Evolutionary conservation across 2,113 vertebrate genomes (phyloP), one percentile per base, ranked within the genome.

Genomic region (Mellivora capensis): DNA sequence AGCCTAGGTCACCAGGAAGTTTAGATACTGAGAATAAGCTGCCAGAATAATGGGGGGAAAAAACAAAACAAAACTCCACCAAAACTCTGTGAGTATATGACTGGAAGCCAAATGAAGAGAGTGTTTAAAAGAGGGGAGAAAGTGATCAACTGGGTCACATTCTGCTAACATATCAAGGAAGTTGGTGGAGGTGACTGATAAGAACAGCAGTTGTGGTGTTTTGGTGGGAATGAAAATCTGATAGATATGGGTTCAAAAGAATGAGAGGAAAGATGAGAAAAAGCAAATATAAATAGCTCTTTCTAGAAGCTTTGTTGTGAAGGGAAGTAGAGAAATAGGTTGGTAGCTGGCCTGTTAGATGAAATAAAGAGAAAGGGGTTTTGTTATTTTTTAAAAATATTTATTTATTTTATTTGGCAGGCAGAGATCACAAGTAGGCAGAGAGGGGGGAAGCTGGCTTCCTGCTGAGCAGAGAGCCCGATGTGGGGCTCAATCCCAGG

Each of bases 1-100:
- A 83, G 29, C 14, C 17, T 47, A 23, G 37, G 31, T 92, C 69
- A 92, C 44, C 52, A 27, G 29, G 54, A 77, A 54, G 39, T 87
- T 94, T 42, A 88, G 67, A 92, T 80, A 52, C 86, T 52, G 81
- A 97, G 57, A 90, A 93, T 12, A 25, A 76, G 17, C 81, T 93
- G 27, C 20, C 39, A 67, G 37, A 93, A 90, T 54, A 47, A 93
- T 27, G n/a, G 18, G 25, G 6, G 17, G 47, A 44, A 44, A 87
- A 54, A 87, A n/a, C 3, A 83, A 67, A 93, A 42, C 23, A 59
- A 61, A 74, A 44, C 12, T 9, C 18, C 15, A 62, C 18, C 37
- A 44, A 94, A 81, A 64, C 18, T 71, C 13, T 57, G 27, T 83
- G 27, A 91, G 14, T 94, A 4, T 69, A 25, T 54, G 17, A 71